Percentiles rank a stretch among this genome's conserved stretches.
Conservation (phyloP, 2,888 invertebrate genomes). For the Sisyra terminalis region DNA sequence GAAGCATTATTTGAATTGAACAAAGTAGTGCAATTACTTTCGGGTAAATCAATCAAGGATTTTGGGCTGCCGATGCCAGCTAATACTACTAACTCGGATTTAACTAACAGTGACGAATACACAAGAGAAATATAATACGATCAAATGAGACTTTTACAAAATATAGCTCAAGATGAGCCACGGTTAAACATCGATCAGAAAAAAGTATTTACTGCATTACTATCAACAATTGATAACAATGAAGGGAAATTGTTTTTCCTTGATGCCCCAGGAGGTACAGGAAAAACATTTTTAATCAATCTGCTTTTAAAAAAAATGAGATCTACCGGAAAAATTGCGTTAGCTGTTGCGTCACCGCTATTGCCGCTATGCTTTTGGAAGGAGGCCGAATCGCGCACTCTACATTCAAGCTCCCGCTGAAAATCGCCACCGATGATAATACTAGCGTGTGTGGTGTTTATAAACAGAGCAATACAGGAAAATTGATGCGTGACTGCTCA, state of each 20-base stretch:
- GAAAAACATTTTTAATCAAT: conserved; percentile 16
- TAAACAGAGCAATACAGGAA: conserved; percentile 16
- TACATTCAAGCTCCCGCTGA: conserved; percentile 19
- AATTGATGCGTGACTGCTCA: conserved; percentile 12
- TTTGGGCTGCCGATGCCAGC: conserved; percentile 7
- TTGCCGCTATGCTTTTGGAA: conserved; percentile 22
- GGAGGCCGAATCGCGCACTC: conserved; percentile 22
- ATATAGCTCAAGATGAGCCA: conserved; percentile 9
- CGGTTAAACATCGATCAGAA: conserved; percentile 6
- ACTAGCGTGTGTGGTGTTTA: conserved; percentile 10
- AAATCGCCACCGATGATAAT: conserved; percentile 8
- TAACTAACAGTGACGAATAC: conserved; percentile 9
- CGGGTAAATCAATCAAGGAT: conserved; percentile 10
- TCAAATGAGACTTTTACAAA: conserved; percentile 9
- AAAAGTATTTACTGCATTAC: conserved; percentile 4
- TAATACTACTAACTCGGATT: conserved; percentile 3
- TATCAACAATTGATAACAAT: conserved; percentile 5
- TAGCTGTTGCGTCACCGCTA: conserved; percentile 22
- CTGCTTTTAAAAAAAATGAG: conserved; percentile 17
- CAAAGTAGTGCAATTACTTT: conserved; percentile 9
- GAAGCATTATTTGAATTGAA: conserved; percentile 9
- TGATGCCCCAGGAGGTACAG: conserved; percentile 19
- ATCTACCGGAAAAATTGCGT: conserved; percentile 17
- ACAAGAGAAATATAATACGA: conserved; percentile 10
- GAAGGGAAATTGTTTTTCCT: conserved; percentile 15